phyloP scores from a whole-genome alignment of 2,797 vertebrate species.

The Sarcoramphus papa region DNA sequence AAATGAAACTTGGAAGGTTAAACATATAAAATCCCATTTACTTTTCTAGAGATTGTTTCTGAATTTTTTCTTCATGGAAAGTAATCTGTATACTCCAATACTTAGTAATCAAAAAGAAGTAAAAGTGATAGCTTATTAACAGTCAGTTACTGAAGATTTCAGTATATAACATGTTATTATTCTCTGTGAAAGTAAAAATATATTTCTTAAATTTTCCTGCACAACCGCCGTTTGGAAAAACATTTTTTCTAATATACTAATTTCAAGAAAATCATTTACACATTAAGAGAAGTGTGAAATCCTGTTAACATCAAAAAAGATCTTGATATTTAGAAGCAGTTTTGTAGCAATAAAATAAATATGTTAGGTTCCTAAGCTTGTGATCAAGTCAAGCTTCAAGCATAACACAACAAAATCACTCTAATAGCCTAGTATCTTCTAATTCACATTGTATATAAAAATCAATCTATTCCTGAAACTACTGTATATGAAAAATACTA shows the following conservation, averaged over 20 bases:
- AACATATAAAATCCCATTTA: not conserved
- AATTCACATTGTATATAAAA: conserved; percentile 29
- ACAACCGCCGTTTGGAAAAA: conserved; percentile 44
- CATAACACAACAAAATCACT: not conserved
- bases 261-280: conserved; percentile 18
- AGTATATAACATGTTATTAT: not conserved
- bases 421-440: conserved; percentile 6
- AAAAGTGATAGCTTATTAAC: not conserved
- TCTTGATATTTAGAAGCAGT: not conserved
- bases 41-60: not conserved
- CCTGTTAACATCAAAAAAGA: not conserved
- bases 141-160: conserved; percentile 2
- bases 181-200: conserved; percentile 8
- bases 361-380: conserved; percentile 20
- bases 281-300: conserved; percentile 1
- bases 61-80: not conserved
- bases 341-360: conserved; percentile 53
- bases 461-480: conserved; percentile 12
- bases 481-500: conserved; percentile 17
- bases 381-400: conserved; percentile 26
- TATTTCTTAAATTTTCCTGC: not conserved
- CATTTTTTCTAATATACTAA: conserved; percentile 25
- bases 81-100: not conserved
- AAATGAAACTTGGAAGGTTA: not conserved
- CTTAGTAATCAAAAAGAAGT: not conserved